These are phyloP conservation scores for Mantis religiosa DNA, from an alignment of 2,888 invertebrate genomes.

Conservation along the genomic window DNA sequence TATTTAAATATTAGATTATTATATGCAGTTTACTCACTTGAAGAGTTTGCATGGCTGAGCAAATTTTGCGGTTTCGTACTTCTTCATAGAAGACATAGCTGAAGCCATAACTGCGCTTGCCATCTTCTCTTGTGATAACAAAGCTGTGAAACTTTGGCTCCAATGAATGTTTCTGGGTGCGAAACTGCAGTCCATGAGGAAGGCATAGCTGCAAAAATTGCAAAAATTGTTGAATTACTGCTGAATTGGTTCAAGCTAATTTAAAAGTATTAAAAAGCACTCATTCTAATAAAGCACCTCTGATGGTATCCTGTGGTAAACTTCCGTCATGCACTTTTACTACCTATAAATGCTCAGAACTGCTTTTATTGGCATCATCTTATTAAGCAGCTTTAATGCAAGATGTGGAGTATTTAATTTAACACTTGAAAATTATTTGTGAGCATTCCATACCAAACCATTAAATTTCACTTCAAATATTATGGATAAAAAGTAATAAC, in stretches of 20 bases:
- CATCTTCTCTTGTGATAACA: constrained; percentile 95
- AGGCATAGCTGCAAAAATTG: constrained; percentile 73
- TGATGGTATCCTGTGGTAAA: too few relatives aligned
- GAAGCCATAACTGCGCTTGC: constrained; percentile 89
- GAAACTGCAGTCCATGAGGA: constrained; percentile 90
- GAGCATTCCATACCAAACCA: too few relatives aligned
- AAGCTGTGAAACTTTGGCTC: constrained; percentile 93
- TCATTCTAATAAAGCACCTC: too few relatives aligned
- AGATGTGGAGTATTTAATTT: too few relatives aligned
- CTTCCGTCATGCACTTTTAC: too few relatives aligned
- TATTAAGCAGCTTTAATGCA: too few relatives aligned
- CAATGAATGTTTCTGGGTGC: constrained; percentile 84
- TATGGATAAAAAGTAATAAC: too few relatives aligned
- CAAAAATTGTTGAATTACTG: not conserved
- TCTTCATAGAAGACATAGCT: constrained; percentile 95
- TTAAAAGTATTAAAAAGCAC: not conserved
- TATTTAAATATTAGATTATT: not conserved
- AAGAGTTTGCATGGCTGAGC: constrained; percentile 92
- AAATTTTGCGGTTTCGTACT: constrained; percentile 86
- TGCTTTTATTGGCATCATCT: too few relatives aligned
- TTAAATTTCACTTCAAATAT: too few relatives aligned
- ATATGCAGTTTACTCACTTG: constrained; percentile 55
- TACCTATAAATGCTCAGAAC: too few relatives aligned
- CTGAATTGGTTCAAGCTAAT: not conserved
- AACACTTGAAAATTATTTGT: too few relatives aligned